These are phyloP conservation scores for Hydrotaea cyrtoneurina DNA, from an alignment of 2,888 invertebrate genomes.

Conservation along the genomic window DNA sequence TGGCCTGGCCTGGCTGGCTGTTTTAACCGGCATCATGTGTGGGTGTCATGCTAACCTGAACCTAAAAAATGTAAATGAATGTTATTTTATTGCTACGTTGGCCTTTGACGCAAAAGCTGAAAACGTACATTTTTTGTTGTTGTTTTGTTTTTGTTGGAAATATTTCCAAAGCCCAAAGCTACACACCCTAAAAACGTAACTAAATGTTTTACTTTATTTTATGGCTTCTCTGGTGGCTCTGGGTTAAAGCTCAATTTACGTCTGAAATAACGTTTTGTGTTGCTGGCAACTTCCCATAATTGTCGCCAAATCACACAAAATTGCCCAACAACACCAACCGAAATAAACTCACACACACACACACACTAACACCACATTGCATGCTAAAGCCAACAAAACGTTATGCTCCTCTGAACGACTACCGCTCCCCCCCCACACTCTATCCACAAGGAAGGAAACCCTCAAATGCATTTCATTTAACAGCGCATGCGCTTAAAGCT, in stretches of 20 bases:
- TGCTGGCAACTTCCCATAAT: slow-evolving; percentile 54
- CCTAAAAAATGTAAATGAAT: slow-evolving; percentile 67
- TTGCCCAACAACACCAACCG: slow-evolving; percentile 35
- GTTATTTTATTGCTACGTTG: slow-evolving; percentile 67
- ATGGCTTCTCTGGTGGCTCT: slow-evolving; percentile 67
- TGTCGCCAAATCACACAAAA: slow-evolving; percentile 66
- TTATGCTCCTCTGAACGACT: too few relatives aligned
- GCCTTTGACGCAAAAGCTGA: slow-evolving; percentile 64
- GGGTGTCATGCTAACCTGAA: slow-evolving; percentile 66
- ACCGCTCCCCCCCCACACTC: background rate
- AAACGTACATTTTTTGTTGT: slow-evolving; percentile 6
- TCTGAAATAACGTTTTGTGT: slow-evolving; percentile 60
- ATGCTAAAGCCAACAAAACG: slow-evolving; percentile 52
- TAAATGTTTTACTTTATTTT: slow-evolving; percentile 67
- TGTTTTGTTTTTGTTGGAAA: background rate
- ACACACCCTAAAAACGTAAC: slow-evolving; percentile 65
- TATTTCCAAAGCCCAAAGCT: slow-evolving; percentile 38
- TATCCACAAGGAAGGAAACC: slow-evolving; percentile 40
- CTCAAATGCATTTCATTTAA: slow-evolving; percentile 62
- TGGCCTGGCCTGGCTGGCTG: slow-evolving; percentile 4
- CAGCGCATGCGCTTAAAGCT: slow-evolving; percentile 52
- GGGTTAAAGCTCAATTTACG: slow-evolving; percentile 66
- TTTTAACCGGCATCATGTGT: slow-evolving; percentile 59
- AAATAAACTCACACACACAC: background rate
- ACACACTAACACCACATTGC: too few relatives aligned